Evolutionary conservation across 2,888 invertebrate species (phyloP), one percentile per base, ranked within the genome.

Genomic region (Polyploca ridens): DNA sequence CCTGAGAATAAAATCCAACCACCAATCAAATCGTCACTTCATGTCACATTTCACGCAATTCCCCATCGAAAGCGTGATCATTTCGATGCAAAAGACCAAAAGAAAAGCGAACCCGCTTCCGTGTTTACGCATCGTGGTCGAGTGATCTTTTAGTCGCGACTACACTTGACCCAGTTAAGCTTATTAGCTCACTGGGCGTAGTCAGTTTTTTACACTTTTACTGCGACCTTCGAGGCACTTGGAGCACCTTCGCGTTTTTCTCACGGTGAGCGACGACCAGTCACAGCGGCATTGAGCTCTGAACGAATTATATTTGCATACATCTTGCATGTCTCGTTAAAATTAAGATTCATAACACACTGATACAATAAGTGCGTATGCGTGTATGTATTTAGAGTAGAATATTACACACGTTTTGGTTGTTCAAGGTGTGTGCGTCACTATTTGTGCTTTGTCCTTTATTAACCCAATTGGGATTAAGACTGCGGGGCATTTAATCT

Each of bases 181-280:
- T 41, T 41, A 61, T n/a, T 38, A 58, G 62, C 33, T n/a, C 63
- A 63, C 71, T 81, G 76, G 79, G 77, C 83, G 79, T 76, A 70
- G 77, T 66, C 66, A 62, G 67, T 76, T 85, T 88, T 89, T 84
- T 83, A 85, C 83, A 88, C 89, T 89, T 88, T 88, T 88, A 87
- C 88, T 76, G 72, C 80, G 86, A 86, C 89, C 88, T 88, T 85
- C 77, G 69, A 71, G 65, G 72, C 72, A 70, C 67, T 66, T 70
- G 58, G 64, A 71, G 5, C 19, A 54, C 16, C 19, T 54, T 54
- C 16, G 19, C 10, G 69, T 76, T 76, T 73, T 83, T 86, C 84
- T 84, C 85, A 86, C 85, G 83, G 80, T 66, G 41, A 77, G 66
- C 76, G 71, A 75, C 79, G 73, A 65, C 67, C 64, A 63, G 62